Base-by-base conservation (phyloP, 2,797 vertebrate species). In the Thaleichthys pacificus region DNA sequence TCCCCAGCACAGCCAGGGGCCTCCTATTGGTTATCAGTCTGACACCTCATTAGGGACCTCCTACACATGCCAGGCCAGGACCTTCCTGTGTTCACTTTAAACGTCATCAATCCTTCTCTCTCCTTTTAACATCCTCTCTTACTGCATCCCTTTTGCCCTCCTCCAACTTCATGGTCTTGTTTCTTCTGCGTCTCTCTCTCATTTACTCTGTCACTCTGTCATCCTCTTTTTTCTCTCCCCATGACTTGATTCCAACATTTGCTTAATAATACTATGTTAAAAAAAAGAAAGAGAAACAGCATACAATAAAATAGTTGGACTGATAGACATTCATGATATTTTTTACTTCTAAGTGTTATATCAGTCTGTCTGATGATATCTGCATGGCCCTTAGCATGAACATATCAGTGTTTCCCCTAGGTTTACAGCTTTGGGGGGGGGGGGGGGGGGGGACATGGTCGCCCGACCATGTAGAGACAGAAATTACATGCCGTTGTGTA, bases 1-100 rank as follows among this genome's bases (percentile, higher is more conserved):
- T 71, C 70, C 75, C 74, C 74, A 54, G 63, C 69, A 65, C 74
- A 66, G 61, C 74, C 38, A 58, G 68, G 49, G 61, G 73, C 63
- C 51, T 76, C 66, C 77, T 72, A 67, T 62, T 77, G 76, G 79
- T 72, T 69, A 79, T 84, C 80, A 80, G 74, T 84, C 78, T 80
- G 66, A 70, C 47, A 61, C 42, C 74, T 79, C 61, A 78, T 80
- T 85, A 82, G 72, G 66, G 63, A 61, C 60, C 63, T 54, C 66
- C 66, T 49, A 68, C 58, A 63, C 56, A 71, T 54, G 17, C 19
- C 15, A 19, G 42, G 58, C 49, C 21, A 71, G 58, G 63, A 75
- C 71, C 73, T 68, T 15, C 22, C 38, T 71, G 30, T n/a, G 15
- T 30, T 15, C 54, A 9, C 51, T 24, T 57, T 12, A 12, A 17